Base-by-base conservation (phyloP, 2,888 invertebrate species). In the Vanessa cardui region DNA sequence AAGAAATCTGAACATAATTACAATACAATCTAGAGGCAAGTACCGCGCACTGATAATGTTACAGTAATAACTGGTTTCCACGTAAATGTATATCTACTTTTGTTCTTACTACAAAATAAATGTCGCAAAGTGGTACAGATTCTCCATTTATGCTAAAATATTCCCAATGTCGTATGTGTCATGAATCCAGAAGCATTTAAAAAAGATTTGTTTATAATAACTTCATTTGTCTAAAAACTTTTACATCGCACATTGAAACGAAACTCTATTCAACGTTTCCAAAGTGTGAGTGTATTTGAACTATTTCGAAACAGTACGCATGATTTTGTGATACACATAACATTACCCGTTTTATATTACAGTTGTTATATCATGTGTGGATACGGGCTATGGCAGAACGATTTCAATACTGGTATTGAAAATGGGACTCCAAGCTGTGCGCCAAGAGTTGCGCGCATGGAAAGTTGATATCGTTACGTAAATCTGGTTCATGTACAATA, bases 391-490 rank as follows among this genome's bases (percentile, higher is more conserved):
- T 60, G 60, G 52, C 61, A 56, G 58, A 64, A 26, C 46, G 49
- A 66, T 64, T 71, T 69, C 56, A 66, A 69, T 71, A 69, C 64
- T 54, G 60, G 64, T 69, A 64, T 62, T 67, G 50, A 58, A 69
- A 69, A 72, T 67, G 52, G 69, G 56, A 63, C 65, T 58, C 21
- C 49, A 50, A 63, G 46, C 50, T 49, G 61, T 58, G 54, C 60
- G 56, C 54, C 44, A 54, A 69, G 66, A 64, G 54, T 39, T 65
- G 46, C 60, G 75, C 76, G 73, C 76, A 81, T 85, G 84, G 84
- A 86, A 87, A 86, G 85, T 87, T 83, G 82, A 66, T 68, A 68
- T 73, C 56, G 74, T 89, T 89, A 88, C 89, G 87, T 89, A 88
- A 89, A 90, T 84, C 81, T 87, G 82, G 86, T 88, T 85, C 87